These are phyloP conservation scores for Lepeophtheirus nordmannii DNA, from an alignment of 2,888 invertebrate genomes.

Conservation along the genomic window DNA sequence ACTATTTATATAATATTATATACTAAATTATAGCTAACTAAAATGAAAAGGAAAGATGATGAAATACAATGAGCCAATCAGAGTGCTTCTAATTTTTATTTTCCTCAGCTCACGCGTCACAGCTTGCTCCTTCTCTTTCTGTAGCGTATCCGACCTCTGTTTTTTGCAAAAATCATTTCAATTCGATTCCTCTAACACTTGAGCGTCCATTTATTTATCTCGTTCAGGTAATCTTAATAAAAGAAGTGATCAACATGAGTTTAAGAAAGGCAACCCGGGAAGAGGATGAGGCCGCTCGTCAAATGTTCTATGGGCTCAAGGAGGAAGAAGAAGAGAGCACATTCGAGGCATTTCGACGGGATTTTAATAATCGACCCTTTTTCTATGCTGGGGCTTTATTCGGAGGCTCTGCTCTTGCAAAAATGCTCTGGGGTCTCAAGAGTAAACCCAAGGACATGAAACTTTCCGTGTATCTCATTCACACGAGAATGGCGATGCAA, in stretches of 20 bases:
- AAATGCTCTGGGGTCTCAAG: background rate
- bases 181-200: too few relatives aligned
- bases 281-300: conserved; percentile 4
- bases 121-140: too few relatives aligned
- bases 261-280: background rate
- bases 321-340: background rate
- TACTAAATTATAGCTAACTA: too few relatives aligned
- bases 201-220: too few relatives aligned
- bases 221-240: too few relatives aligned
- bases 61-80: too few relatives aligned
- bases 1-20: too few relatives aligned
- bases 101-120: too few relatives aligned
- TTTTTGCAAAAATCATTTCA: too few relatives aligned
- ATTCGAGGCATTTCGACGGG: background rate
- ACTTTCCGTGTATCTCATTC: conserved; percentile 16
- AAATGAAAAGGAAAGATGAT: too few relatives aligned
- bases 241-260: background rate
- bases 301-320: background rate
- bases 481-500: conserved; percentile 16
- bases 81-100: too few relatives aligned
- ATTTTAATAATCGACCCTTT: background rate
- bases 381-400: background rate
- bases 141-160: too few relatives aligned
- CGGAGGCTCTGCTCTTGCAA: background rate
- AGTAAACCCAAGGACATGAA: conserved; percentile 7